A percentile compares a stretch with the other conserved stretches of the same genome.
phyloP scores from a whole-genome alignment of 1,140 invertebrate genomes.

The Lordiphosa collinella region DNA sequence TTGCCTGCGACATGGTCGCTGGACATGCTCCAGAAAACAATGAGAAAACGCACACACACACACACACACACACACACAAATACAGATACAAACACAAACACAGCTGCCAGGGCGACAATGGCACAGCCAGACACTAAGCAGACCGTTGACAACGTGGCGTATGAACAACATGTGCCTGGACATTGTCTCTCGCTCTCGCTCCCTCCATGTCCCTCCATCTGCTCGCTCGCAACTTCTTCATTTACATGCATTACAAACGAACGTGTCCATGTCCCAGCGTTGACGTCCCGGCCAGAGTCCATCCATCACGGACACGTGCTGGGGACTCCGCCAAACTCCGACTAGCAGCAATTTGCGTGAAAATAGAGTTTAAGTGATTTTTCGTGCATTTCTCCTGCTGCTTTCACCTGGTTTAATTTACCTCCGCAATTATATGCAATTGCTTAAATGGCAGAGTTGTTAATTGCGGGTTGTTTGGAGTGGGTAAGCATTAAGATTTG shows the following conservation, averaged over 20 bases:
- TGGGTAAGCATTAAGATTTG: no score
- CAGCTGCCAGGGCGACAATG: conserved; percentile 1
- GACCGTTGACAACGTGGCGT: conserved; percentile 12
- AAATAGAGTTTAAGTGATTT: conserved; percentile 44
- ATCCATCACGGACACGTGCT: conserved; percentile 5
- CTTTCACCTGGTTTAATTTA: no score
- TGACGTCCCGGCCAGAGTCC: background rate
- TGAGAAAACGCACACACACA: conserved; percentile 2
- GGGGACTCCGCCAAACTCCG: background rate
- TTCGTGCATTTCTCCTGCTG: background rate
- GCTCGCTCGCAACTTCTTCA: background rate
- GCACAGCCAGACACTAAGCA: conserved; percentile 12
- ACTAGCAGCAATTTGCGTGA: conserved; percentile 2
- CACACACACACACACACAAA: background rate
- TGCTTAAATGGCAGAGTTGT: no score
- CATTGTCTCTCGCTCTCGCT: background rate
- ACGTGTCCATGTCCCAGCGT: background rate
- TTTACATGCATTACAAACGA: conserved; percentile 13
- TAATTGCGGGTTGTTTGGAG: no score
- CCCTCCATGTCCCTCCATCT: background rate
- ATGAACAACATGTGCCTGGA: conserved; percentile 10
- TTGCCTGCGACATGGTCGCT: background rate
- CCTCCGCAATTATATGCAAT: no score
- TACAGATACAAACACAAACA: background rate
- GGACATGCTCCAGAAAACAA: conserved; percentile 8